Evolutionary conservation across 2,797 vertebrate species (phyloP).

Genomic region (Denticeps clupeoides): DNA sequence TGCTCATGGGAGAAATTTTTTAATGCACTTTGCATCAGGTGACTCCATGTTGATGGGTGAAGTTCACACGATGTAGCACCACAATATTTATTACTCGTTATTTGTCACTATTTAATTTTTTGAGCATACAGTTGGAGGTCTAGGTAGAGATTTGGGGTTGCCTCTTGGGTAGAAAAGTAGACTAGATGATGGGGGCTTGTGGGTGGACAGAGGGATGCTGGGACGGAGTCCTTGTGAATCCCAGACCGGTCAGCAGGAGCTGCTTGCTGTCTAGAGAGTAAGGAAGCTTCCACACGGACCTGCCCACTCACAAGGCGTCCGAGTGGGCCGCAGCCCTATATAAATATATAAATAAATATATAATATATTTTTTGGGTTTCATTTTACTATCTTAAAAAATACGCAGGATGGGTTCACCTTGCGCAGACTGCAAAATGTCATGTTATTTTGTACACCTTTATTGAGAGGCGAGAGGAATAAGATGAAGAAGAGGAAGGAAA

Average conservation of each 20-base stretch:
- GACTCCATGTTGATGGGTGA: conserved; percentile 38
- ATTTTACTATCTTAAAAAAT: conserved; percentile 63
- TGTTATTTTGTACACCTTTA: conserved; percentile 80
- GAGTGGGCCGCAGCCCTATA: conserved; percentile 51
- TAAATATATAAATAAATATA: conserved; percentile 44
- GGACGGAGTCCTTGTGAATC: conserved; percentile 11
- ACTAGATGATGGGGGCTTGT: conserved; percentile 6
- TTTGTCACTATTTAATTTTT: conserved; percentile 27
- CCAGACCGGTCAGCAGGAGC: conserved; percentile 4
- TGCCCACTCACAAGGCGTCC: conserved; percentile 35
- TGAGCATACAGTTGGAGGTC: conserved; percentile 54
- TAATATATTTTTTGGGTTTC: conserved; percentile 39
- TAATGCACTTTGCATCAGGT: conserved; percentile 57
- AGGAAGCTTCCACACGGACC: not conserved
- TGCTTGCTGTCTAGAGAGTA: conserved; percentile 12
- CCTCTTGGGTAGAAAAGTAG: conserved; percentile 33
- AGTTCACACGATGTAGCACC: conserved; percentile 48
- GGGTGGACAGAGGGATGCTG: not conserved
- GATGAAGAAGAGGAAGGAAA: conserved; percentile 10
- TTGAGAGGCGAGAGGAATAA: too few species aligned
- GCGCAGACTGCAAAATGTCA: conserved; percentile 75
- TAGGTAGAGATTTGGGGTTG: conserved; percentile 30
- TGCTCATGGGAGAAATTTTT: conserved; percentile 36
- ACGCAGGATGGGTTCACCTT: conserved; percentile 62
- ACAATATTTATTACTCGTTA: conserved; percentile 53